Evolutionary conservation across 2,888 invertebrate genomes (phyloP).

Genomic region (Idaea dimidiata): DNA sequence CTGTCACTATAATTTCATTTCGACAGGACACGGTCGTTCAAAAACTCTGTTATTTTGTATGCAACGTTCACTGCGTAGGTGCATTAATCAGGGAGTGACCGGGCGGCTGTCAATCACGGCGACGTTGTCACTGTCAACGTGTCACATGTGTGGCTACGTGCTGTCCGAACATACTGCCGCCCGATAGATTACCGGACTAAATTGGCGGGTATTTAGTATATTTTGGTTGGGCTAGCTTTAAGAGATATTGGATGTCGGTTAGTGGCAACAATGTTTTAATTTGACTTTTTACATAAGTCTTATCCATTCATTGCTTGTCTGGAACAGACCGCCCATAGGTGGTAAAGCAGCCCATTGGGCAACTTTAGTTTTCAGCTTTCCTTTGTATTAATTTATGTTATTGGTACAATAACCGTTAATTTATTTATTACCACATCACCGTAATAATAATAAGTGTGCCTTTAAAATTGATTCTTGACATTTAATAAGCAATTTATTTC

Average conservation of each 20-base stretch:
- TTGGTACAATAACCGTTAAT: no score
- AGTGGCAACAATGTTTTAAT: not conserved
- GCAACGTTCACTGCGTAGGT: slow-evolving; percentile 24
- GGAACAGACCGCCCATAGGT: no score
- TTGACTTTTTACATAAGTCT: not conserved
- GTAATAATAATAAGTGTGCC: no score
- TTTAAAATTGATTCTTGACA: no score
- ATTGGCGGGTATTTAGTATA: not conserved
- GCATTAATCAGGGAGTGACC: slow-evolving; percentile 30
- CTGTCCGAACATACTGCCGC: not conserved
- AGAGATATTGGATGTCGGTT: not conserved
- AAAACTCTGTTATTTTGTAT: slow-evolving; percentile 25
- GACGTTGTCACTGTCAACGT: slow-evolving; percentile 24
- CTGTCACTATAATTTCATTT: slow-evolving; percentile 25
- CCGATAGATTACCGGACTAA: not conserved
- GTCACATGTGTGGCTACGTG: slow-evolving; percentile 11
- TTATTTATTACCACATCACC: no score
- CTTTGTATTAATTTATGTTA: no score
- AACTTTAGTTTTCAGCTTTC: no score
- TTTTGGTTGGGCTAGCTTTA: not conserved
- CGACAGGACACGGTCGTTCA: slow-evolving; percentile 26
- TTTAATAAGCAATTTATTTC: no score
- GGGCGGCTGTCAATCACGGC: slow-evolving; percentile 29
- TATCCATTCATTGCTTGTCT: no score
- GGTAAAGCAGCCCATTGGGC: no score